Evolutionary conservation across 1,140 invertebrate genomes (phyloP).

Genomic region (Metaphire vulgaris): DNA sequence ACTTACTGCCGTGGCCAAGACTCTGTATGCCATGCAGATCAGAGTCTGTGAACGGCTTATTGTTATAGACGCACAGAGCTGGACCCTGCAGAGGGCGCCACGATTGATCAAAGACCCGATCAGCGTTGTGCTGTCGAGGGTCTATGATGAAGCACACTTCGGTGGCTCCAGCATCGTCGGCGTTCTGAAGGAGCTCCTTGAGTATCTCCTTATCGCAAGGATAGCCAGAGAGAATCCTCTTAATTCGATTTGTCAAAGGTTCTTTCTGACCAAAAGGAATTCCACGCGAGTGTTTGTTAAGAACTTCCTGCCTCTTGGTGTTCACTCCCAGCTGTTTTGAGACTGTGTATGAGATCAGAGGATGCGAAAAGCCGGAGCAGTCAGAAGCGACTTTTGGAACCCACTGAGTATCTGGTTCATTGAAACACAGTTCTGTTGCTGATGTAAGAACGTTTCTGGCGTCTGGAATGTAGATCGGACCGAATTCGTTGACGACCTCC

Average conservation of each 20-base stretch:
- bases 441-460: neutral
- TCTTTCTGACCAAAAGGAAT: conserved; percentile 43
- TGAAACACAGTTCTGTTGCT: conserved; percentile 26
- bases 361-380: conserved; percentile 19
- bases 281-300: conserved; percentile 22
- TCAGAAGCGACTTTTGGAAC: conserved; percentile 10
- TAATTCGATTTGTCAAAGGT: conserved; percentile 38
- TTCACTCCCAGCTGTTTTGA: conserved; percentile 32
- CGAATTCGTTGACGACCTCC: conserved; percentile 23
- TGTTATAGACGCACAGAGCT: conserved; percentile 37
- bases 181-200: conserved; percentile 30
- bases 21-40: conserved; percentile 37
- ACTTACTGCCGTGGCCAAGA: conserved; percentile 36
- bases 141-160: conserved; percentile 37
- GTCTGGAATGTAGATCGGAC: conserved; percentile 31
- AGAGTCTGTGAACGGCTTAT: conserved; percentile 35
- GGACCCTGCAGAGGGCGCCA: conserved; percentile 35
- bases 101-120: conserved; percentile 30
- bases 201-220: conserved; percentile 38
- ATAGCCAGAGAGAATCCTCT: conserved; percentile 39
- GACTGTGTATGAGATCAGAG: conserved; percentile 30
- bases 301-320: conserved; percentile 26
- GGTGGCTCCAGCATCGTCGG: conserved; percentile 50
- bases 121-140: neutral
- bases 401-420: conserved; percentile 23